Base-by-base conservation (phyloP, 2,113 vertebrate genomes). In the Nicator chloris region DNA sequence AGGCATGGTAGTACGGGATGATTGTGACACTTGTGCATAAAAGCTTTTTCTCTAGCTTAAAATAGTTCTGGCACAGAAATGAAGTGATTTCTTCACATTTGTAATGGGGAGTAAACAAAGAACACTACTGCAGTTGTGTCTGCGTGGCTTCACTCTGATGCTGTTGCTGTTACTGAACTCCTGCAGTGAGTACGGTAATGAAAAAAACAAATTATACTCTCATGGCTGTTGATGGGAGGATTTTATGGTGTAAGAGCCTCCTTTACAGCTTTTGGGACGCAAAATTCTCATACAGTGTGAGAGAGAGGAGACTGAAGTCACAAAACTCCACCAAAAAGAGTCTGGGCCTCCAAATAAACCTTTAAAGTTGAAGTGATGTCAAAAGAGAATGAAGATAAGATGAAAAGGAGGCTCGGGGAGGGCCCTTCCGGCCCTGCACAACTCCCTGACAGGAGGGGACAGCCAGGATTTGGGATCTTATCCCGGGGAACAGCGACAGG, bases 1-100 rank as follows among this genome's bases (percentile, higher is more conserved):
- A 1, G 1, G 4, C 31, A 28, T 33, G 81, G 35, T 18, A 35
- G 22, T 7, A 42, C 0, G 8, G 37, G 33, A 33, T 4, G 8
- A 30, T 3, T 17, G 45, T 49, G 54, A 44, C 40, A 64, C 23
- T 28, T 53, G 35, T 22, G 68, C 12, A 13, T 11, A 21, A 4
- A 37, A 42, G 40, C 12, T 42, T 75, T 77, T 81, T 49, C 28
- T 72, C n/a, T 17, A 63, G 33, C 11, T 77, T 64, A 30, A 86
- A 83, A 35, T 19, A 57, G 37, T 53, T 60, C n/a, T 68, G 68
- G 28, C 42, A 30, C 4, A 53, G 42, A 71, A 39, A 78, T 31
- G 19, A 35, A 13, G 14, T 27, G 3, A 18, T 44, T 82, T 75
- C 6, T 83, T 86, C 26, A 13, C 15, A 33, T 33, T 28, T 47